These are phyloP conservation scores for Amazona vittata DNA, from an alignment of 2,113 vertebrate genomes.

Conservation along the genomic window DNA sequence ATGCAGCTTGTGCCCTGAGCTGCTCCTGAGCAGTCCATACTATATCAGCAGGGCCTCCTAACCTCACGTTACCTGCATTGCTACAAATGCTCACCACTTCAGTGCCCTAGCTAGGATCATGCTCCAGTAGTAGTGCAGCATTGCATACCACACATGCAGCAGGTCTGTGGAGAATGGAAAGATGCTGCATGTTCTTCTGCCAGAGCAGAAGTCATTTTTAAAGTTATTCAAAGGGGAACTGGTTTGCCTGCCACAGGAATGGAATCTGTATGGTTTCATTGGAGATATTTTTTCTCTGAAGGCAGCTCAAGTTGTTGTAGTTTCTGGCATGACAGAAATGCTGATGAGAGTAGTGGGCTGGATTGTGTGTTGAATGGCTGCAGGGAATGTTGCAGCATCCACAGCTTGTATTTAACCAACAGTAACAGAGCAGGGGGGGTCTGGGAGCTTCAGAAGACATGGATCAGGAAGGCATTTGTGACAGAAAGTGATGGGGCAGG, in stretches of 20 bases:
- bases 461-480: not conserved
- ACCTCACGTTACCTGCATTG: not conserved
- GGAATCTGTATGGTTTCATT: not conserved
- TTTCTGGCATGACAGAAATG: not conserved
- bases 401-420: not conserved
- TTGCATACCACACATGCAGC: rapidly evolving
- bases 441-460: not conserved
- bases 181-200: not conserved
- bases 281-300: not conserved
- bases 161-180: not conserved
- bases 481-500: not conserved
- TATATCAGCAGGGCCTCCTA: not conserved
- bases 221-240: not conserved
- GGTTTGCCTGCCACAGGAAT: not conserved
- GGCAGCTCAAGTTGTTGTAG: not conserved
- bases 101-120: not conserved
- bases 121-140: rapidly evolving
- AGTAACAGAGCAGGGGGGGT: not conserved
- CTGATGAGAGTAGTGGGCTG: not conserved
- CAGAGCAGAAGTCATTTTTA: not conserved
- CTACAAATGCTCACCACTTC: not conserved
- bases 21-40: not conserved
- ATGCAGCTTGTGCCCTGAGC: not conserved
- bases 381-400: not conserved
- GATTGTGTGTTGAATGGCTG: not conserved